Conservation (phyloP, 1,140 invertebrate species). For the Drosophila santomea region DNA sequence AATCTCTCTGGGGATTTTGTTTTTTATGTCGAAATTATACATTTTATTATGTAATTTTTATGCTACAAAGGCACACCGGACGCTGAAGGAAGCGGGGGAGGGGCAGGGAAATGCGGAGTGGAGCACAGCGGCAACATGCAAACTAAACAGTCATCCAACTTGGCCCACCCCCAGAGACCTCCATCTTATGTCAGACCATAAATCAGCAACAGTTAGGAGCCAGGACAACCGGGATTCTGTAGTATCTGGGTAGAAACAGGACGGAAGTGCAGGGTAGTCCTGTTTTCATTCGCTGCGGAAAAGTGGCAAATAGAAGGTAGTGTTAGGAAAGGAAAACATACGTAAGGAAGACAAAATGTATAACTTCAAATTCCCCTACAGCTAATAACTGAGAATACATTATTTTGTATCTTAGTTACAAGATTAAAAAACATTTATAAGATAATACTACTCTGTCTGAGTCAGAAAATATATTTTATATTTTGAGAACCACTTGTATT, state of each 20-base stretch:
- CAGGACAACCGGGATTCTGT: constrained; percentile 6
- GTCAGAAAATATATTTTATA: not conserved
- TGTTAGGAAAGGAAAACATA: constrained; percentile 13
- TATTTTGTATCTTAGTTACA: no score
- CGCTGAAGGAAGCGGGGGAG: not conserved
- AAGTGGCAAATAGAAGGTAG: constrained; percentile 53
- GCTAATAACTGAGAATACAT: not conserved
- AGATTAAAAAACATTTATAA: not conserved
- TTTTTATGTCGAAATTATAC: constrained; percentile 77
- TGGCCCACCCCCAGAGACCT: not conserved
- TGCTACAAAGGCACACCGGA: constrained; percentile 39
- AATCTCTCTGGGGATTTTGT: constrained; percentile 66
- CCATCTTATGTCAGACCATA: constrained; percentile 41
- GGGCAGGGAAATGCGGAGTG: constrained; percentile 1
- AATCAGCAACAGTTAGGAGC: constrained; percentile 73
- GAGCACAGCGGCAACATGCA: constrained; percentile 30
- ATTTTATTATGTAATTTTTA: constrained; percentile 76
- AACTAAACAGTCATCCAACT: constrained; percentile 63
- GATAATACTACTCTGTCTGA: not conserved
- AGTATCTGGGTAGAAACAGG: constrained; percentile 46
- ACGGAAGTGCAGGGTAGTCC: constrained; percentile 51
- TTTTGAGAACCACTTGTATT: no score
- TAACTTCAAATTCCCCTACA: not conserved
- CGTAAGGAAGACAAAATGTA: not conserved
- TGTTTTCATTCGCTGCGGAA: constrained; percentile 55